Evolutionary conservation across 2,797 vertebrate genomes (phyloP).

Genomic region (Poeciliopsis turneri): DNA sequence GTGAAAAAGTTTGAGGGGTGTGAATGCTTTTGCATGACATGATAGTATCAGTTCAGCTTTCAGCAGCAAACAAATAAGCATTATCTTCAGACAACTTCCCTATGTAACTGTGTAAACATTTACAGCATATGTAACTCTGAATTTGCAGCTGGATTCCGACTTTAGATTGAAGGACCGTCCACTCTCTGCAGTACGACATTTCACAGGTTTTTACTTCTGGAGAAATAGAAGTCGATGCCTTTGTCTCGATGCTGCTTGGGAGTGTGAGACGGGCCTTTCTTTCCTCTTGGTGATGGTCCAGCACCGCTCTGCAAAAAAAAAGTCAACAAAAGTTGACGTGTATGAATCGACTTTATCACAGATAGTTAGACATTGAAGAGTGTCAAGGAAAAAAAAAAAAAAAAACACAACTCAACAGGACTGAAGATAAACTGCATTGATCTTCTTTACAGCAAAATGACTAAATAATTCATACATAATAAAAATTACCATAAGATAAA

Average conservation of each 20-base stretch:
- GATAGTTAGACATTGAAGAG: neutral
- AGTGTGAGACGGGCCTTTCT: constrained; percentile 68
- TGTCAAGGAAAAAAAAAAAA: neutral
- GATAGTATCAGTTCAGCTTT: neutral
- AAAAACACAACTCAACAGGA: too few relatives aligned
- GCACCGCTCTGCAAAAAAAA: constrained; percentile 57
- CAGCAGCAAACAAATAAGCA: neutral
- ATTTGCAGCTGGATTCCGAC: constrained; percentile 11
- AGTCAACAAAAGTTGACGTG: neutral
- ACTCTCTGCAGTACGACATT: neutral
- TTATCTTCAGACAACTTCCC: constrained; percentile 9
- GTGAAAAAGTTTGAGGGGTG: neutral
- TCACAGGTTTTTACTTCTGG: constrained; percentile 77
- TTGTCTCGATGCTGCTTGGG: constrained; percentile 77
- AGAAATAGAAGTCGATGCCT: constrained; percentile 88
- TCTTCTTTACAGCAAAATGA: neutral
- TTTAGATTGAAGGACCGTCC: neutral
- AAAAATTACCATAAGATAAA: neutral
- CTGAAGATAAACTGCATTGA: neutral
- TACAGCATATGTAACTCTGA: neutral
- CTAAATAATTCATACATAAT: neutral
- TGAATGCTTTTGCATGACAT: neutral
- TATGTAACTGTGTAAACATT: neutral
- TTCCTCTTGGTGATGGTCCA: constrained; percentile 65
- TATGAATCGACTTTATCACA: neutral